Conservation (phyloP, 2,797 vertebrate species). For the Adrianichthys oophorus region DNA sequence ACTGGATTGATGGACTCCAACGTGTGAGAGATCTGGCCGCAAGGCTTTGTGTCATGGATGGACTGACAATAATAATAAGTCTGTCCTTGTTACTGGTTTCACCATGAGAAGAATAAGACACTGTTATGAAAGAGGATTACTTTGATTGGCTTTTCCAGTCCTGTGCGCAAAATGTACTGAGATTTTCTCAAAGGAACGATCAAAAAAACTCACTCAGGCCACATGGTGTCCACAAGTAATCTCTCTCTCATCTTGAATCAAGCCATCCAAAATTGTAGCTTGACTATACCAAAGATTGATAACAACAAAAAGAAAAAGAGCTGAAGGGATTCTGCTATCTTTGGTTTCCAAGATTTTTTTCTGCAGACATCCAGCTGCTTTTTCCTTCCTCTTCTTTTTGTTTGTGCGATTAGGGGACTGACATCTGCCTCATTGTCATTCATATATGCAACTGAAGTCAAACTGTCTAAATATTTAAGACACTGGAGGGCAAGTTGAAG, state of each 20-base stretch:
- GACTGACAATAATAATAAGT: not conserved
- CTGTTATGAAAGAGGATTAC: slow-evolving; percentile 11
- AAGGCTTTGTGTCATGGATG: slow-evolving; percentile 24
- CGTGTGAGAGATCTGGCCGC: slow-evolving; percentile 2
- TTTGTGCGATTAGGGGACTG: slow-evolving; percentile 27
- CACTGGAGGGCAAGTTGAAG: slow-evolving; percentile 64
- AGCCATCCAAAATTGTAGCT: slow-evolving; percentile 30
- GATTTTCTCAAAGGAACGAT: slow-evolving; percentile 45
- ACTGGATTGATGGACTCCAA: no score
- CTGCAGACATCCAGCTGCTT: slow-evolving; percentile 34
- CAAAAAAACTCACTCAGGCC: slow-evolving; percentile 28
- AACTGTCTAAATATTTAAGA: slow-evolving; percentile 76
- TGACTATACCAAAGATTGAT: slow-evolving; percentile 28
- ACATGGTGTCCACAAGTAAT: slow-evolving; percentile 27
- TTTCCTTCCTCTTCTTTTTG: slow-evolving; percentile 1
- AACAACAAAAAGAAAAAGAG: slow-evolving; percentile 14
- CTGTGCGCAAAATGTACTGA: slow-evolving; percentile 26
- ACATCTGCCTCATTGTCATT: slow-evolving; percentile 68
- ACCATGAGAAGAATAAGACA: slow-evolving; percentile 34
- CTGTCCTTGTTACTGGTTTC: slow-evolving; percentile 38
- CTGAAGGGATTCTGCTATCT: slow-evolving; percentile 7
- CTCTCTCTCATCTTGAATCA: slow-evolving; percentile 22
- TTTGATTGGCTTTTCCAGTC: slow-evolving; percentile 13
- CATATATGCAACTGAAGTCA: slow-evolving; percentile 77
- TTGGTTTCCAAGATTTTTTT: slow-evolving; percentile 27